Percentiles rank a stretch among this genome's conserved stretches.
phyloP scores from a whole-genome alignment of 2,113 vertebrate species.

The Rhinopomastus cyanomelas region DNA sequence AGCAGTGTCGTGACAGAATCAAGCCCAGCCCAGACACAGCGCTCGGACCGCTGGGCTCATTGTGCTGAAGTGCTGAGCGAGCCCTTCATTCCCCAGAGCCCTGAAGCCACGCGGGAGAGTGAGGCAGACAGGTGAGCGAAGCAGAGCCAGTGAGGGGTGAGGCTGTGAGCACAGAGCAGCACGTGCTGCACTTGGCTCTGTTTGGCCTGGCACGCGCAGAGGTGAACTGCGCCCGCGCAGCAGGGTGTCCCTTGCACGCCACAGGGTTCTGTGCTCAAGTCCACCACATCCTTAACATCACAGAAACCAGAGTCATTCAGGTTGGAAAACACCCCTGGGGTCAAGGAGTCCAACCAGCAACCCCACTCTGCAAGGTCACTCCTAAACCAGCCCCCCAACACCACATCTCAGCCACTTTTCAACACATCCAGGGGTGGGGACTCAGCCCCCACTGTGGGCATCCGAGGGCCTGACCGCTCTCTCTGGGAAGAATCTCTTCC shows the following conservation, averaged over 20 bases:
- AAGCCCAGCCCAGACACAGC: background rate
- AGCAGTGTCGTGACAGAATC: background rate
- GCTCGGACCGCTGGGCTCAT: rapidly evolving
- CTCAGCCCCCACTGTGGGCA: too few species aligned
- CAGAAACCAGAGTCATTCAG: too few species aligned
- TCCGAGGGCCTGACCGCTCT: too few species aligned
- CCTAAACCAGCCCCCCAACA: too few species aligned
- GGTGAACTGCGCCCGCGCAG: background rate
- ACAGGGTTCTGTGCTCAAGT: background rate
- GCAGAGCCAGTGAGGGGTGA: background rate
- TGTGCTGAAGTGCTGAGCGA: background rate
- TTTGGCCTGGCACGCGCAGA: background rate
- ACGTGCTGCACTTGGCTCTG: background rate
- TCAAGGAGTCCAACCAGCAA: too few species aligned
- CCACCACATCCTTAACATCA: background rate
- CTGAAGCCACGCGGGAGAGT: background rate
- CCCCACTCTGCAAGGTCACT: too few species aligned
- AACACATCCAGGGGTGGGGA: too few species aligned
- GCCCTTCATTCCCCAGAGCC: background rate
- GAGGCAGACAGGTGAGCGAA: background rate
- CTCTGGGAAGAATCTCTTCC: too few species aligned
- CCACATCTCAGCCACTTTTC: too few species aligned
- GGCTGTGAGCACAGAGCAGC: background rate
- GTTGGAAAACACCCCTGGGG: too few species aligned
- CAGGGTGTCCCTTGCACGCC: background rate